A percentile compares a stretch with the other conserved stretches of the same genome.
These are phyloP conservation scores for Caranx ignobilis DNA, from an alignment of 2,113 vertebrate species.

Conservation along the genomic window DNA sequence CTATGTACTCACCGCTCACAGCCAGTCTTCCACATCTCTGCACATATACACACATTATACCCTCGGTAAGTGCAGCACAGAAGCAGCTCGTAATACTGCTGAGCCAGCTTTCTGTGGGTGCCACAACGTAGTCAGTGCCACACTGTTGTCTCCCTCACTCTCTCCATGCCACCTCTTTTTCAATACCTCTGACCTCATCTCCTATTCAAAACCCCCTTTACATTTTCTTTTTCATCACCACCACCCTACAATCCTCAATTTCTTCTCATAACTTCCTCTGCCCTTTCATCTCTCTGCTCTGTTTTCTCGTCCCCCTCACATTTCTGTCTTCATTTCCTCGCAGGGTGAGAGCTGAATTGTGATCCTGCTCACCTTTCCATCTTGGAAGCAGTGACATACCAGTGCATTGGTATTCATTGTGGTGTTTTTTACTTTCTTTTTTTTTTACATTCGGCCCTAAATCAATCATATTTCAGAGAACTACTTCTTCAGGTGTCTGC, in stretches of 20 bases:
- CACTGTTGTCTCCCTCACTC: slow-evolving; percentile 44
- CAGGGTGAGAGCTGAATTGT: slow-evolving; percentile 56
- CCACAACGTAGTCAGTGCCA: slow-evolving; percentile 47
- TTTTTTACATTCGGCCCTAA: slow-evolving; percentile 51
- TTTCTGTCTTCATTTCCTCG: slow-evolving; percentile 22
- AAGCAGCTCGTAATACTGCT: slow-evolving; percentile 59
- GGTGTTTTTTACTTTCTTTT: slow-evolving; percentile 49
- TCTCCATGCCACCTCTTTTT: slow-evolving; percentile 40
- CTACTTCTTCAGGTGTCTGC: slow-evolving; percentile 31
- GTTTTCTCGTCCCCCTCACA: slow-evolving; percentile 22
- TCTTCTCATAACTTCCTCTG: slow-evolving; percentile 18
- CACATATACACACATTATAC: slow-evolving; percentile 47
- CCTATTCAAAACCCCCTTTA: slow-evolving; percentile 23
- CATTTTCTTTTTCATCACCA: slow-evolving; percentile 29
- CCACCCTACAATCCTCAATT: neutral
- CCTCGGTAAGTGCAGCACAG: slow-evolving; percentile 19
- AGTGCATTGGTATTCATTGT: slow-evolving; percentile 64
- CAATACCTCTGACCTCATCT: slow-evolving; percentile 29
- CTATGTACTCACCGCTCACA: slow-evolving; percentile 39
- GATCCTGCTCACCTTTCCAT: slow-evolving; percentile 48
- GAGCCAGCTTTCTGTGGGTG: slow-evolving; percentile 60
- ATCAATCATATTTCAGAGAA: slow-evolving; percentile 59
- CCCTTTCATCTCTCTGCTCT: slow-evolving; percentile 22
- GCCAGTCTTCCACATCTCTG: slow-evolving; percentile 57
- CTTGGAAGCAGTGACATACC: slow-evolving; percentile 40